Base-by-base conservation (phyloP, 1,140 invertebrate genomes). In the Pemphigus obesinymphae region DNA sequence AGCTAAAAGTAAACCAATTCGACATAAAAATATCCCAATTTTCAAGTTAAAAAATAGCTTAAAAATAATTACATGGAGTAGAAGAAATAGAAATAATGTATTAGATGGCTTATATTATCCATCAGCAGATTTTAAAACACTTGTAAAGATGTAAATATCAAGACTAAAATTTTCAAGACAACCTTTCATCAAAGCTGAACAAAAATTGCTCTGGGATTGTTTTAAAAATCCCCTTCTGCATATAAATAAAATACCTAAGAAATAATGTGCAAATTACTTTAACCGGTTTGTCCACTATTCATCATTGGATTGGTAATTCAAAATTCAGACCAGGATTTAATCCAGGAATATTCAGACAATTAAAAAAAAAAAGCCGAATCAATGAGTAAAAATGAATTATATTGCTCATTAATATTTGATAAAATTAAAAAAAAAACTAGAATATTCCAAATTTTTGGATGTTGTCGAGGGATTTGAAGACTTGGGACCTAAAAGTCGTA, bases 1-100 rank as follows among this genome's bases (percentile, higher is more conserved):
- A 45, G n/a, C 37, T 15, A 45, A 72, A 72, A 43, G n/a, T n/a
- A 72, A 72, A 26, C 68, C 45, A 72, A 72, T 72, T 7, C n/a
- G n/a, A n/a, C n/a, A n/a, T n/a, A n/a, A n/a, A n/a, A n/a, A n/a
- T n/a, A n/a, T n/a, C n/a, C n/a, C n/a, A n/a, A n/a, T n/a, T n/a
- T n/a, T n/a, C n/a, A n/a, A n/a, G n/a, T n/a, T n/a, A n/a, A n/a
- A n/a, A n/a, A n/a, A n/a, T n/a, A n/a, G n/a, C n/a, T n/a, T n/a
- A 15, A 45, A 3, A 72, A n/a, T n/a, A n/a, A n/a, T n/a, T n/a
- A n/a, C n/a, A n/a, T n/a, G n/a, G n/a, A n/a, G n/a, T n/a, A n/a
- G n/a, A n/a, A n/a, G n/a, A n/a, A n/a, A n/a, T n/a, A n/a, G n/a
- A n/a, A n/a, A n/a, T n/a, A n/a, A n/a, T n/a, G n/a, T n/a, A n/a